phyloP scores from a whole-genome alignment of 2,797 vertebrate genomes.

The Lates japonicus region DNA sequence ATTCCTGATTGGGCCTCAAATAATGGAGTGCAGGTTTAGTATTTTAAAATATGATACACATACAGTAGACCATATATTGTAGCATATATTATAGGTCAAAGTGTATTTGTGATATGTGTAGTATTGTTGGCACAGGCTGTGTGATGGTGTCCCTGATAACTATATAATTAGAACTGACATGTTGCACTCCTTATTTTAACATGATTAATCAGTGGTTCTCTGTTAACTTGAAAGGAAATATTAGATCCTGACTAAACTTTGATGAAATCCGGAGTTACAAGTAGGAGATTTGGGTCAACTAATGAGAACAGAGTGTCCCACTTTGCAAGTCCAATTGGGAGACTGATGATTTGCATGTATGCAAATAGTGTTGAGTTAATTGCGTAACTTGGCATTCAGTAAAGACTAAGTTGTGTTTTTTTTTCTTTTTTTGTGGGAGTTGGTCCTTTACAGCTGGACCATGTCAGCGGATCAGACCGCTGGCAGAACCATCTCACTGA shows the following conservation, averaged over 20 bases:
- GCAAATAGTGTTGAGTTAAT: slow-evolving; percentile 84
- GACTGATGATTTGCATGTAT: slow-evolving; percentile 85
- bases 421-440: slow-evolving; percentile 43
- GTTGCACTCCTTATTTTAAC: slow-evolving; percentile 85
- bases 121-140: slow-evolving; percentile 54
- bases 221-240: slow-evolving; percentile 89
- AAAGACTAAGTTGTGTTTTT: slow-evolving; percentile 65
- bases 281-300: slow-evolving; percentile 87
- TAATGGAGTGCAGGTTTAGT: background rate
- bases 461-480: slow-evolving; percentile 10
- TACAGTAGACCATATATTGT: background rate
- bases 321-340: slow-evolving; percentile 85
- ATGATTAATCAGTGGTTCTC: slow-evolving; percentile 84
- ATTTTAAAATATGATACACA: background rate
- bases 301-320: slow-evolving; percentile 88
- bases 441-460: slow-evolving; percentile 40
- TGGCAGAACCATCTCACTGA: background rate
- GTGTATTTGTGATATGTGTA: slow-evolving; percentile 50
- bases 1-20: background rate
- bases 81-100: slow-evolving; percentile 21
- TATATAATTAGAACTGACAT: slow-evolving; percentile 85
- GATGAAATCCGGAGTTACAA: slow-evolving; percentile 87
- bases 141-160: slow-evolving; percentile 72
- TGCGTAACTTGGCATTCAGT: slow-evolving; percentile 79
- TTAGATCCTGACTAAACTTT: slow-evolving; percentile 88